Evolutionary conservation across 2,797 vertebrate genomes (phyloP).

Genomic region (Phataginus tetradactyla): DNA sequence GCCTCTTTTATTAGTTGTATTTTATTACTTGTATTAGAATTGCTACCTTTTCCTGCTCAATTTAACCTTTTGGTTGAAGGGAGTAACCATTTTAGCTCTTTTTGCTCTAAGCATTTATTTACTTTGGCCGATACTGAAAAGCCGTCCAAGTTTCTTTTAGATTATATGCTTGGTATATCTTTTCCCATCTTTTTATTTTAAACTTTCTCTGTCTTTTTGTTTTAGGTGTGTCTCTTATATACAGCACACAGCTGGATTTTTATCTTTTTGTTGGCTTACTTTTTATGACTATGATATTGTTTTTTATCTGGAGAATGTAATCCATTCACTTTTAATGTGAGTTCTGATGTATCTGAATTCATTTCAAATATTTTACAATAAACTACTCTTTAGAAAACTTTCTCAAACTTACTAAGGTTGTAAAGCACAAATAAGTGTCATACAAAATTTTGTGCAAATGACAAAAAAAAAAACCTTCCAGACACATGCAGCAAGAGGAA

Average conservation of each 20-base stretch:
- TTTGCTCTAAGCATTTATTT: not conserved
- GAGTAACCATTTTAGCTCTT: not conserved
- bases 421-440: not conserved
- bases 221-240: not conserved
- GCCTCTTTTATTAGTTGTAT: not conserved
- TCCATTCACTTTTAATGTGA: not conserved
- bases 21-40: not conserved
- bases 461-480: too few relatives aligned
- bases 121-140: not conserved
- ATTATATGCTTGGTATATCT: not conserved
- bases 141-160: not conserved
- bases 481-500: too few relatives aligned
- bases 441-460: too few relatives aligned
- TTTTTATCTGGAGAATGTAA: constrained; percentile 26
- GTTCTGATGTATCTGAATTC: not conserved
- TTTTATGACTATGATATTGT: not conserved
- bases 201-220: not conserved
- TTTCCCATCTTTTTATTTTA: constrained; percentile 15
- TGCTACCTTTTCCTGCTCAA: not conserved
- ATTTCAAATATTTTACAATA: constrained; percentile 10
- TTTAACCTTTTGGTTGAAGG: not conserved
- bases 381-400: not conserved
- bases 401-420: not conserved
- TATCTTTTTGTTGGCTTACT: not conserved
- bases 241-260: not conserved